Evolutionary conservation across 92 coral and sea anemone species (phyloP).

Genomic region (Desmophyllum pertusum): DNA sequence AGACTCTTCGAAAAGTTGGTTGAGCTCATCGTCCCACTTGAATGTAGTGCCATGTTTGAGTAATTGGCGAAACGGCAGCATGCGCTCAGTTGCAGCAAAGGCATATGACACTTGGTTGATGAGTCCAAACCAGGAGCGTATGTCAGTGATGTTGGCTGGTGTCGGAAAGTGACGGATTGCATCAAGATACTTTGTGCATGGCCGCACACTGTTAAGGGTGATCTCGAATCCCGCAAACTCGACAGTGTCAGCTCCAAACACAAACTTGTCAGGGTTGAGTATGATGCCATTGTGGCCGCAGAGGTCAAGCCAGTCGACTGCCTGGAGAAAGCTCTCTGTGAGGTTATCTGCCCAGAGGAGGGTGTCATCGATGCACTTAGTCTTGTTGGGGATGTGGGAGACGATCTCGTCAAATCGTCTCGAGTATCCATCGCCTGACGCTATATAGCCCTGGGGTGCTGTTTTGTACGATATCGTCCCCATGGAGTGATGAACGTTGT

Average conservation of each 20-base stretch:
- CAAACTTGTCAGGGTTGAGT: too few relatives aligned
- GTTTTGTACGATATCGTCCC: constrained; percentile 74
- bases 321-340: neutral
- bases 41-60: constrained; percentile 48
- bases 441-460: constrained; percentile 69
- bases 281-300: neutral
- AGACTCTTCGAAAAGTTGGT: constrained; percentile 58
- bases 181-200: constrained; percentile 45
- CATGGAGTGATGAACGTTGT: constrained; percentile 74
- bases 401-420: constrained; percentile 51
- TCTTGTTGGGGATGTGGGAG: constrained; percentile 16
- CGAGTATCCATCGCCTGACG: constrained; percentile 55
- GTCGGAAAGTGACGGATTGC: constrained; percentile 53
- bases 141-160: constrained; percentile 43
- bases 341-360: constrained; percentile 42
- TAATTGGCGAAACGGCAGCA: constrained; percentile 44
- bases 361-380: constrained; percentile 24
- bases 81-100: constrained; percentile 41
- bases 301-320: neutral
- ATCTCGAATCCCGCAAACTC: neutral
- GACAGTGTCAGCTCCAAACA: too few relatives aligned
- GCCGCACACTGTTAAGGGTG: constrained; percentile 41
- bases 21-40: constrained; percentile 41
- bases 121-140: constrained; percentile 52
- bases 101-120: constrained; percentile 60